phyloP scores from a whole-genome alignment of 2,888 invertebrate species.

The Unio delphinus region DNA sequence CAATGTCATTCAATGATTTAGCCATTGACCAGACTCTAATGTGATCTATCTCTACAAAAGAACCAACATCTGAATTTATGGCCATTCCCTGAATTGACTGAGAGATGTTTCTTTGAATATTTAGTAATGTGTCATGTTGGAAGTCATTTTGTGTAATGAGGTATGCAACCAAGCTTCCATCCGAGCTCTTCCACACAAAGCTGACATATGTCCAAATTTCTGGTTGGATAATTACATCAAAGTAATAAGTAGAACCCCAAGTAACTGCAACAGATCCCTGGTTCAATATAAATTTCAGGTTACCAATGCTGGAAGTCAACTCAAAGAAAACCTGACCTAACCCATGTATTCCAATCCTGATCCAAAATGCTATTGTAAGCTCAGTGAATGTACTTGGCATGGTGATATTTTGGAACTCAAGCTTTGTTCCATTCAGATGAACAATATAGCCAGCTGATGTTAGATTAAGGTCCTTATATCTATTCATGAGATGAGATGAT shows the following conservation, averaged over 20 bases:
- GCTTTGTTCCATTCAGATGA: constrained; percentile 11
- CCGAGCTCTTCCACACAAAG: constrained; percentile 16
- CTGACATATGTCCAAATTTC: constrained; percentile 22
- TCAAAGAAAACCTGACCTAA: background rate
- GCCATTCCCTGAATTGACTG: constrained; percentile 11
- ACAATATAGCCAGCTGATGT: constrained; percentile 39
- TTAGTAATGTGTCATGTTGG: constrained; percentile 13
- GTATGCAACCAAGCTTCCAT: constrained; percentile 16
- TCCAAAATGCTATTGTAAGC: constrained; percentile 23
- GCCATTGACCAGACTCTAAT: constrained; percentile 37
- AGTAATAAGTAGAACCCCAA: constrained; percentile 1
- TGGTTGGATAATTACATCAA: no score
- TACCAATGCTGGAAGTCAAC: constrained; percentile 9
- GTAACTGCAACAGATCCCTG: constrained; percentile 11
- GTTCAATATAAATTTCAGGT: constrained; percentile 8
- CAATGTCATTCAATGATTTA: constrained; percentile 26
- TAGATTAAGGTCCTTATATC: constrained; percentile 14
- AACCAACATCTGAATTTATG: constrained; percentile 2
- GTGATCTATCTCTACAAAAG: constrained; percentile 36
- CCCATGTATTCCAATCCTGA: constrained; percentile 3
- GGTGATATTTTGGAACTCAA: constrained; percentile 2
- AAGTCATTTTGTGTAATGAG: constrained; percentile 16
- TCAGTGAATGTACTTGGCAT: constrained; percentile 9
- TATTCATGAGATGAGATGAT: background rate
- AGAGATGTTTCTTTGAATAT: background rate